Evolutionary conservation across 2,888 invertebrate species (phyloP).

Genomic region (Acanthosepion pharaonis): DNA sequence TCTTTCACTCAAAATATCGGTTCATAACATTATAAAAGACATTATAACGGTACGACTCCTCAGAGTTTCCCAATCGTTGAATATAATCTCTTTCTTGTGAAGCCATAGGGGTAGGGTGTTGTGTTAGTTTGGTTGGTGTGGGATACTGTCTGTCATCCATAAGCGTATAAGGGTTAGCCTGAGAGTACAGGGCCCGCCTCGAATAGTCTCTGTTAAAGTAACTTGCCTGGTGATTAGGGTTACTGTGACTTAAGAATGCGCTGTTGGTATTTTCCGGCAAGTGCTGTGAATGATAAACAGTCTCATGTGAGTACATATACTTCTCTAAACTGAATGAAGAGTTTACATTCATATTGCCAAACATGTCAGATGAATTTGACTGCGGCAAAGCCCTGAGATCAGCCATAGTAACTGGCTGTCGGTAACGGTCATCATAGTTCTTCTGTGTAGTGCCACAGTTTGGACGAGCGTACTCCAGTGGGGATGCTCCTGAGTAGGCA

Average conservation of each 20-base stretch:
- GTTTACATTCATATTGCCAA: constrained; percentile 66
- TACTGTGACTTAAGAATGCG: constrained; percentile 69
- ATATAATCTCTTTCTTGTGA: constrained; percentile 68
- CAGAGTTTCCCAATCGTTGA: constrained; percentile 63
- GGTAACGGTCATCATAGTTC: constrained; percentile 71
- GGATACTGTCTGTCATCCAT: constrained; percentile 71
- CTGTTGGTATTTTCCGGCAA: constrained; percentile 67
- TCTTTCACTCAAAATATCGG: constrained; percentile 63
- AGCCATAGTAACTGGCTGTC: constrained; percentile 65
- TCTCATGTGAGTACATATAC: constrained; percentile 70
- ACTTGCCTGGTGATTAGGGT: constrained; percentile 64
- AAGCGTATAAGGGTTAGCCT: constrained; percentile 70
- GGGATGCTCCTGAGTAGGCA: constrained; percentile 62
- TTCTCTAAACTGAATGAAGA: constrained; percentile 70
- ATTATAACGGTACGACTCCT: constrained; percentile 71
- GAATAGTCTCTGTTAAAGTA: constrained; percentile 67
- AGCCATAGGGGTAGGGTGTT: constrained; percentile 54
- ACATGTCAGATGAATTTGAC: constrained; percentile 68
- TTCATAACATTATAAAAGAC: constrained; percentile 73
- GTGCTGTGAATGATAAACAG: constrained; percentile 71
- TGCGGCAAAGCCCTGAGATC: constrained; percentile 70
- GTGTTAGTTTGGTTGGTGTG: constrained; percentile 62
- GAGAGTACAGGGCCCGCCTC: constrained; percentile 67
- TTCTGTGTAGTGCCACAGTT: constrained; percentile 64
- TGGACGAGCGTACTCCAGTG: constrained; percentile 64